These are phyloP conservation scores for Scomber japonicus DNA, from an alignment of 2,113 vertebrate species.

Conservation along the genomic window DNA sequence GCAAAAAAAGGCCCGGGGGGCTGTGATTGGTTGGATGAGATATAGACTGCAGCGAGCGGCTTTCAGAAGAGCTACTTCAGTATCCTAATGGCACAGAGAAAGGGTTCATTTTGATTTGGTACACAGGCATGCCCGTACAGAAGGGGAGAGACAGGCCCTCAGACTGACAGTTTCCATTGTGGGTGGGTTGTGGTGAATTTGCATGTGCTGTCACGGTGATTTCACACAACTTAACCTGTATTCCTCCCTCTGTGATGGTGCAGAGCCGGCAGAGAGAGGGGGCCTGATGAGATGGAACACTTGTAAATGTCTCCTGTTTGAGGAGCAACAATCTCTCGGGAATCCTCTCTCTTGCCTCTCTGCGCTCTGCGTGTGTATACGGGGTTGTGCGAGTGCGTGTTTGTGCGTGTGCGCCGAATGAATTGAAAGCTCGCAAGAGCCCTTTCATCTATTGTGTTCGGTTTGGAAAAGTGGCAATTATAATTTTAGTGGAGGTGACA, in stretches of 20 bases:
- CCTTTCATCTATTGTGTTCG: conserved; percentile 68
- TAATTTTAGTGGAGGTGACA: conserved; percentile 64
- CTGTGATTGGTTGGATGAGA: conserved; percentile 45
- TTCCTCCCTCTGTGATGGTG: conserved; percentile 66
- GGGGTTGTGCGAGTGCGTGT: conserved; percentile 19
- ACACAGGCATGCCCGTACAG: neutral
- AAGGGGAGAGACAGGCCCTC: conserved; percentile 25
- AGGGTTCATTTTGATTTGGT: conserved; percentile 38
- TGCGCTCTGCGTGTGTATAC: conserved; percentile 2
- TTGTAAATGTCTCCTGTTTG: conserved; percentile 76
- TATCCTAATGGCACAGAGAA: conserved; percentile 16
- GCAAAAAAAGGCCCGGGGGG: conserved; percentile 11
- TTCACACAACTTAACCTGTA: conserved; percentile 83
- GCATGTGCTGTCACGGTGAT: conserved; percentile 79
- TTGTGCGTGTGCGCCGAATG: conserved; percentile 22
- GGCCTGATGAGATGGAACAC: conserved; percentile 76
- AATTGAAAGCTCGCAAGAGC: conserved; percentile 51
- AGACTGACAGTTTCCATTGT: conserved; percentile 76
- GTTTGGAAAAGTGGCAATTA: conserved; percentile 64
- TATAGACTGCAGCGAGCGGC: conserved; percentile 9
- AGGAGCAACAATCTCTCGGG: conserved; percentile 63
- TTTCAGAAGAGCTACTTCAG: conserved; percentile 26
- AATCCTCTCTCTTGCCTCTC: conserved; percentile 40
- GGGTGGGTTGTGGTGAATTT: conserved; percentile 73
- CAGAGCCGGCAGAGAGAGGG: conserved; percentile 31